Conservation (phyloP, 2,888 invertebrate genomes). For the Heliconius aoede region DNA sequence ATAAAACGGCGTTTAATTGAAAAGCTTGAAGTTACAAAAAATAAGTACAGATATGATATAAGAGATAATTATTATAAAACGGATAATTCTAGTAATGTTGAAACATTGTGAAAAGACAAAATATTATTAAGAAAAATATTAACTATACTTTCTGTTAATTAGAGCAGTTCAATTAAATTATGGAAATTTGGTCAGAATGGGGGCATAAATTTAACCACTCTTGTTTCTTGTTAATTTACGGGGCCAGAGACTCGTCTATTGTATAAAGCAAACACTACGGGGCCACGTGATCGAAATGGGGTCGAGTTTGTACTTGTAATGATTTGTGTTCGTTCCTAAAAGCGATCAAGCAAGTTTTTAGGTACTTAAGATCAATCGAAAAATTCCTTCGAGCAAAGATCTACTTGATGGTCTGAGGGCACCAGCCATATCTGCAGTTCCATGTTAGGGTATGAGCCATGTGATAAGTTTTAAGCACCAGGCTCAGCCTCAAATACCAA, state of each 20-base stretch:
- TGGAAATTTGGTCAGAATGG: slow-evolving; percentile 41
- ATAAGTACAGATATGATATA: no score
- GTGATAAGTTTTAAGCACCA: no score
- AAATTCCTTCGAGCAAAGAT: no score
- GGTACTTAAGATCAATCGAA: neutral
- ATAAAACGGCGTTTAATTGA: no score
- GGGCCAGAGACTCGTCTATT: slow-evolving; percentile 31
- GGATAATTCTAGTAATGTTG: no score
- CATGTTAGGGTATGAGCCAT: no score
- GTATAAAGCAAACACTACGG: slow-evolving; percentile 37
- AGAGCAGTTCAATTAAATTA: slow-evolving; percentile 44
- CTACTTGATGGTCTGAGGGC: neutral
- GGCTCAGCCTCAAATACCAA: no score
- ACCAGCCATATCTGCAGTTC: no score
- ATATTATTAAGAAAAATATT: neutral
- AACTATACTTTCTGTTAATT: slow-evolving; percentile 33
- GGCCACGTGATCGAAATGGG: slow-evolving; percentile 23
- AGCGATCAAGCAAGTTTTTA: neutral
- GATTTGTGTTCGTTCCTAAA: slow-evolving; percentile 19
- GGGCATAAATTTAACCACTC: slow-evolving; percentile 48
- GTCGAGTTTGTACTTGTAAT: slow-evolving; percentile 26
- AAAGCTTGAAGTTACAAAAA: no score
- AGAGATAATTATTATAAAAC: no score
- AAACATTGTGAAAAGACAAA: neutral
- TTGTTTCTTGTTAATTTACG: slow-evolving; percentile 48